Percentiles rank a stretch among this genome's conserved stretches.
These are phyloP conservation scores for Phania funesta DNA, from an alignment of 2,888 invertebrate species.

Conservation along the genomic window DNA sequence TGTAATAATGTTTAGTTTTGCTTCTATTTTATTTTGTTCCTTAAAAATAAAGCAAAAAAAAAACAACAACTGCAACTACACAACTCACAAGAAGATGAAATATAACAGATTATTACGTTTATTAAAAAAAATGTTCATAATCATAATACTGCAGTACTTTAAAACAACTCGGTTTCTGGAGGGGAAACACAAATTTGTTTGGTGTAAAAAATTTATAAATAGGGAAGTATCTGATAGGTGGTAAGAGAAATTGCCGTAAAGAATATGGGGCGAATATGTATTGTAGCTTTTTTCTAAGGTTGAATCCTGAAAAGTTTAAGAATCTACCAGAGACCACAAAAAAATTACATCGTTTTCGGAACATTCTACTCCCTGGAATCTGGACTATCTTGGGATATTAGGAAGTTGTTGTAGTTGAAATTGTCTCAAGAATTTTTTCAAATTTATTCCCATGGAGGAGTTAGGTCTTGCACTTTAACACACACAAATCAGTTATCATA, in stretches of 20 bases:
- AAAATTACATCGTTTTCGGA: no score
- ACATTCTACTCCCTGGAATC: no score
- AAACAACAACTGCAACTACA: slow-evolving; percentile 4
- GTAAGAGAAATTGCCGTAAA: neutral
- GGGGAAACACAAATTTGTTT: neutral
- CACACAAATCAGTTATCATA: no score
- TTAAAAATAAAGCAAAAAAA: slow-evolving; percentile 32
- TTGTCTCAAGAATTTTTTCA: no score
- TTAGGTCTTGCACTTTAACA: no score
- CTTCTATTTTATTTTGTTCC: slow-evolving; percentile 56
- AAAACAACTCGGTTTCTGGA: neutral
- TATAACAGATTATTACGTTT: slow-evolving; percentile 57
- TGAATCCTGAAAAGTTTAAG: no score
- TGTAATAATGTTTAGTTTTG: slow-evolving; percentile 57
- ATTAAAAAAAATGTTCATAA: slow-evolving; percentile 58
- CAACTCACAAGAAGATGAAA: slow-evolving; percentile 42
- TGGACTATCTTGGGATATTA: no score
- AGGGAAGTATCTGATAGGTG: neutral
- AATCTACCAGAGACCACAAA: no score
- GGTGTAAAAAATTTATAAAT: neutral
- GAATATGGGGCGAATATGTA: neutral
- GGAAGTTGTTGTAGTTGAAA: no score
- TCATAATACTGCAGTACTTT: slow-evolving; percentile 33
- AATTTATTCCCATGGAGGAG: no score
- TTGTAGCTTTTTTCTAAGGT: neutral